phyloP scores from a whole-genome alignment of 2,888 invertebrate species.

The Bimastos eiseni region DNA sequence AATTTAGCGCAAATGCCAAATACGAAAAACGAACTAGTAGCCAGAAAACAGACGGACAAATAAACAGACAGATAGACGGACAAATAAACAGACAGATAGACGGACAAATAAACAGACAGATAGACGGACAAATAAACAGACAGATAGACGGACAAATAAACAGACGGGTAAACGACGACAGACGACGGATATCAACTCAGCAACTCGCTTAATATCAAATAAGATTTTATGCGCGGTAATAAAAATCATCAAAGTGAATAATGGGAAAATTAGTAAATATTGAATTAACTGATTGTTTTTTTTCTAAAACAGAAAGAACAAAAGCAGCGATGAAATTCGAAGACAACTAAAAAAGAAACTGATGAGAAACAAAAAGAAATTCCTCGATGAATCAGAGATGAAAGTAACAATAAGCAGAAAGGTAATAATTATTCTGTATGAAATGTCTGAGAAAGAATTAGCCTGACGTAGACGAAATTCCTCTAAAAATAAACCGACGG shows the following conservation, averaged over 20 bases:
- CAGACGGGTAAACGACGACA: neutral
- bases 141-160: neutral
- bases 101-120: too few species aligned
- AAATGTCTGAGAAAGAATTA: neutral
- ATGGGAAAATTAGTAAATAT: neutral
- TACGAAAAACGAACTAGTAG: too few species aligned
- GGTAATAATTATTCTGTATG: too few species aligned
- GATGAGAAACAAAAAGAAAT: neutral
- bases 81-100: too few species aligned
- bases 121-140: neutral
- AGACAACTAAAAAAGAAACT: neutral
- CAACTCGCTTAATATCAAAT: too few species aligned
- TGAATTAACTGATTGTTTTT: neutral
- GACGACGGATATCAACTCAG: neutral
- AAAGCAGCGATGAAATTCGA: neutral
- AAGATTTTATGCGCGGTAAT: too few species aligned
- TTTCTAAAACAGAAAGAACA: neutral
- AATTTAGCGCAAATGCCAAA: neutral
- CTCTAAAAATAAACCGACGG: neutral
- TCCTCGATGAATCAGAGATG: neutral
- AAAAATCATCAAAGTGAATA: neutral
- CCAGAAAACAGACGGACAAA: neutral
- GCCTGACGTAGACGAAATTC: neutral
- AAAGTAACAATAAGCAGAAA: neutral
- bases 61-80: neutral